phyloP scores from a whole-genome alignment of 2,888 invertebrate genomes.

The Xylocampa areola region DNA sequence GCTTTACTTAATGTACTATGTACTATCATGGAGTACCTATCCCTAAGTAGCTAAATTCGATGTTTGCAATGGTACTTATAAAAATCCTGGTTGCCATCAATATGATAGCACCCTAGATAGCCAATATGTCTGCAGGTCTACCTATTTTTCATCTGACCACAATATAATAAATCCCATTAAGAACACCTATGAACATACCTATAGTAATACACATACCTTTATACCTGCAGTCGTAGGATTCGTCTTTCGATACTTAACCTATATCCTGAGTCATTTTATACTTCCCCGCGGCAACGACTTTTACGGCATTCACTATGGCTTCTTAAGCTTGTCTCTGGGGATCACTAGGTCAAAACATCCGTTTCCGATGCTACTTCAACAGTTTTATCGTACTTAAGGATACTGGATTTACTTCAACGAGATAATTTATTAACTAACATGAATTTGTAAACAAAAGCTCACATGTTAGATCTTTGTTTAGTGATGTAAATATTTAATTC shows the following conservation, averaged over 20 bases:
- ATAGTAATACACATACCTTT: no score
- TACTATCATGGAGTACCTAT: no score
- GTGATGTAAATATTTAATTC: neutral
- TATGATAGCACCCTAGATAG: no score
- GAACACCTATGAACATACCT: no score
- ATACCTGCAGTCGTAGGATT: neutral
- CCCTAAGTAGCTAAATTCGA: no score
- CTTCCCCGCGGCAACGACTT: conserved; percentile 5
- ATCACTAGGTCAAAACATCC: conserved; percentile 47
- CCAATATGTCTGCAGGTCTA: no score
- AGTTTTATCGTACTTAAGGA: conserved; percentile 20
- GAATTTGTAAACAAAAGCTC: neutral
- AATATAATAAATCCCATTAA: no score
- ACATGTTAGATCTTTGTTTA: neutral
- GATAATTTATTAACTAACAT: conserved; percentile 11
- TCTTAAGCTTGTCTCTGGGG: conserved; percentile 20
- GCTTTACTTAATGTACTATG: no score
- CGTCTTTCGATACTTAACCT: conserved; percentile 8
- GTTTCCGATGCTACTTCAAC: conserved; percentile 19
- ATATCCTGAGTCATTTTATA: conserved; percentile 12
- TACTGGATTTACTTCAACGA: conserved; percentile 21
- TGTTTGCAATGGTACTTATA: no score
- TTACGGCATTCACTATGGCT: conserved; percentile 20
- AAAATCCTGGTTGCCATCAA: no score
- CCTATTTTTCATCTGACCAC: no score